Base-by-base conservation (phyloP, 2,888 invertebrate genomes). In the Eristalis arbustorum region DNA sequence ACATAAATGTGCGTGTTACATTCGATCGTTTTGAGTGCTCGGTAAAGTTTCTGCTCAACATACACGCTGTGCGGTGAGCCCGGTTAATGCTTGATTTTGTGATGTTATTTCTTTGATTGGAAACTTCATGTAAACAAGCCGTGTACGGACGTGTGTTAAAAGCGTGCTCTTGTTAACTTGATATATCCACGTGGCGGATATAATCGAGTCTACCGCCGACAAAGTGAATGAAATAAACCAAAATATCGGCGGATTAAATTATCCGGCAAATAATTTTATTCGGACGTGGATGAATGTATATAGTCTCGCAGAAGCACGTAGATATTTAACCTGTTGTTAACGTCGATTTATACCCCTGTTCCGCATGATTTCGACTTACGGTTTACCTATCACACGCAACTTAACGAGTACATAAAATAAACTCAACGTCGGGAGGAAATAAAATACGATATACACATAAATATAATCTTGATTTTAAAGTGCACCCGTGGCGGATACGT, bases 241-340 rank as follows among this genome's bases (percentile, higher is more conserved):
- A 49, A 49, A 49, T 8, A 5, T 18, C 49, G 2, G 18, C 8
- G 18, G 18, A 49, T 18, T 49, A 49, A n/a, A 8, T 49, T 13
- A 11, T 13, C 37, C 34, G 11, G 10, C 13, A 63, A 56, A 34
- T 8, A 49, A 18, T 4, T 22, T 22, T 0, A 37, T 22, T 37
- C 14, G 34, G 63, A 83, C 73, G 61, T 64, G 4, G 74, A 66
- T 74, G 25, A 79, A 37, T 64, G 40, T 49, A 64, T 72, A 66
- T 25, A 22, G 14, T 66, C 56, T 3, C 31, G 25, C 49, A 64
- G 49, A 68, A 64, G n/a, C n/a, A n/a, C n/a, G 64, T 37, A 79
- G 66, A 64, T 71, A 69, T 66, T 75, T 76, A 82, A 85, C 85
- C 85, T 85, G 85, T 85, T 85, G 85, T 85, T 77, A 85, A 77